phyloP scores from a whole-genome alignment of 2,797 vertebrate genomes.

The Smutsia gigantea region DNA sequence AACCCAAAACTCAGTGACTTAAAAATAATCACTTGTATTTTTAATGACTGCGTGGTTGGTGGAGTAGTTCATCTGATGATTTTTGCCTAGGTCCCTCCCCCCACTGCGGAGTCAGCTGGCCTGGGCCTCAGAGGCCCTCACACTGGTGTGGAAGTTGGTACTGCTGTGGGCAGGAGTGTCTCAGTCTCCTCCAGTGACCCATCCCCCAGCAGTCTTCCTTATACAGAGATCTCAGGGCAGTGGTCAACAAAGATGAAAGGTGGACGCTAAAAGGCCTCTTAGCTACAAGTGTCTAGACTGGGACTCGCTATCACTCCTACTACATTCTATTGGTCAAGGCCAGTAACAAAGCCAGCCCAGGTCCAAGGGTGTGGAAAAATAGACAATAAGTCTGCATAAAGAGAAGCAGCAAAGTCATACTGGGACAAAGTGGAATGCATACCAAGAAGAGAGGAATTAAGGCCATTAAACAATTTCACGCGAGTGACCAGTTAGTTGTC shows the following conservation, averaged over 20 bases:
- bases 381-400: not conserved
- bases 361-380: not conserved
- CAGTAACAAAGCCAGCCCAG: not conserved
- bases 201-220: not conserved
- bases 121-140: not conserved
- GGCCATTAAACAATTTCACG: not conserved
- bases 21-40: not conserved
- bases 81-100: not conserved
- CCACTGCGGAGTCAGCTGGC: not conserved
- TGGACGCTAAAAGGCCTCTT: not conserved
- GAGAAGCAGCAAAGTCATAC: not conserved
- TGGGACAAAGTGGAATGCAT: not conserved
- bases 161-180: not conserved
- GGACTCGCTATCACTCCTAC: not conserved
- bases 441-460: not conserved
- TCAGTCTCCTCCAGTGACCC: not conserved
- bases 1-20: not conserved
- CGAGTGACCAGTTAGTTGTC: not conserved
- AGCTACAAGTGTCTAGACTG: not conserved
- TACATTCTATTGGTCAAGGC: not conserved
- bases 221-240: not conserved
- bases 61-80: not conserved
- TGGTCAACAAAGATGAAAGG: not conserved
- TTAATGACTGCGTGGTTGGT: not conserved
- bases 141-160: not conserved